A percentile compares a stretch with the other conserved stretches of the same genome.
These are phyloP conservation scores for Megalonaias nervosa DNA, from an alignment of 1,140 invertebrate genomes.

Conservation along the genomic window DNA sequence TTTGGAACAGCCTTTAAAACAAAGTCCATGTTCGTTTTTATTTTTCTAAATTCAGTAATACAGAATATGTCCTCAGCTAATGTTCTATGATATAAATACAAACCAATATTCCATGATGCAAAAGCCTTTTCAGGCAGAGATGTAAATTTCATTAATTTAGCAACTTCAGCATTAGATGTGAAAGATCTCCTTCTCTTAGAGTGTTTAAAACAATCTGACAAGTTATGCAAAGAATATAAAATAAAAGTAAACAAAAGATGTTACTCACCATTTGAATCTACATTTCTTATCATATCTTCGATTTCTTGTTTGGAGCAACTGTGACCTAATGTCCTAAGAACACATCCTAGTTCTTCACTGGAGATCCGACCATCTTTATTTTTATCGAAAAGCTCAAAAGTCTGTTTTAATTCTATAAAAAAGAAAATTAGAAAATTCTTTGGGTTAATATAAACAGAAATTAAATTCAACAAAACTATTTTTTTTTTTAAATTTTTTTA, in stretches of 20 bases:
- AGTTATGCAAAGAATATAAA: background rate
- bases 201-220: background rate
- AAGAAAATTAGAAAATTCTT: background rate
- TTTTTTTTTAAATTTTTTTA: background rate
- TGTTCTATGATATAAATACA: too few relatives aligned
- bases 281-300: slow-evolving; percentile 99
- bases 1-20: too few relatives aligned
- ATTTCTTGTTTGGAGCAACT: slow-evolving; percentile 99
- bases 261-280: slow-evolving; percentile 97
- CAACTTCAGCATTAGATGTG: background rate
- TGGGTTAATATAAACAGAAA: background rate
- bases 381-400: slow-evolving; percentile 67
- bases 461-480: background rate
- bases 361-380: slow-evolving; percentile 99
- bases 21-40: too few relatives aligned
- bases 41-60: too few relatives aligned
- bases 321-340: slow-evolving; percentile 99
- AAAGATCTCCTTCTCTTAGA: background rate
- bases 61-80: too few relatives aligned
- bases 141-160: too few relatives aligned
- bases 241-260: background rate
- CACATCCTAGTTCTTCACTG: slow-evolving; percentile 99
- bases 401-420: slow-evolving; percentile 62
- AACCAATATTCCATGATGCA: too few relatives aligned
- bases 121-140: too few relatives aligned